Conservation (phyloP, 2,797 vertebrate species). For the Euphonia xanthogaster region DNA sequence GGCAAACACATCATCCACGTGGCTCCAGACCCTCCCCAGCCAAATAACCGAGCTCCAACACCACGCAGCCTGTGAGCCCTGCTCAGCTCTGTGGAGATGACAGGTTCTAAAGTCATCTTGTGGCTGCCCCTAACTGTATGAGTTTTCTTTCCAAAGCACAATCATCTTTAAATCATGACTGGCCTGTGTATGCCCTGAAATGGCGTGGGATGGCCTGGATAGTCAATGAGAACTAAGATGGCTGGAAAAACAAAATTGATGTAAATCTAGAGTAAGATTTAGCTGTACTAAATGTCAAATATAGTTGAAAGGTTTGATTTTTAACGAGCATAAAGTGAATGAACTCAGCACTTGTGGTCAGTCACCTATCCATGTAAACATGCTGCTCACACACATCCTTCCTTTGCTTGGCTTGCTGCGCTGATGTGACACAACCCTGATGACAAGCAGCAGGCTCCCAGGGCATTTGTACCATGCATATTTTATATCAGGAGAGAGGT, state of each 20-base stretch:
- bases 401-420: background rate
- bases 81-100: background rate
- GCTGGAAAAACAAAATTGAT: background rate
- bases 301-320: background rate
- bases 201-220: background rate
- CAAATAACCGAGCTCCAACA: background rate
- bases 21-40: rapidly evolving
- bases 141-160: background rate
- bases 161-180: background rate
- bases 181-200: background rate
- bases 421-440: background rate
- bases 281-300: background rate
- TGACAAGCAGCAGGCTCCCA: background rate
- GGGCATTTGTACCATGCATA: background rate
- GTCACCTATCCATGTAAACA: background rate
- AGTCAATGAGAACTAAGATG: background rate
- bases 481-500: background rate
- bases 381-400: background rate
- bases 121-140: no score
- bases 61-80: background rate
- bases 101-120: background rate
- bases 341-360: background rate
- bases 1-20: rapidly evolving
- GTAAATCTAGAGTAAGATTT: background rate
- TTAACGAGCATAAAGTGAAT: background rate